A percentile compares a stretch with the other conserved stretches of the same genome.
Conservation (phyloP, 2,113 vertebrate genomes). For the Procapra przewalskii region DNA sequence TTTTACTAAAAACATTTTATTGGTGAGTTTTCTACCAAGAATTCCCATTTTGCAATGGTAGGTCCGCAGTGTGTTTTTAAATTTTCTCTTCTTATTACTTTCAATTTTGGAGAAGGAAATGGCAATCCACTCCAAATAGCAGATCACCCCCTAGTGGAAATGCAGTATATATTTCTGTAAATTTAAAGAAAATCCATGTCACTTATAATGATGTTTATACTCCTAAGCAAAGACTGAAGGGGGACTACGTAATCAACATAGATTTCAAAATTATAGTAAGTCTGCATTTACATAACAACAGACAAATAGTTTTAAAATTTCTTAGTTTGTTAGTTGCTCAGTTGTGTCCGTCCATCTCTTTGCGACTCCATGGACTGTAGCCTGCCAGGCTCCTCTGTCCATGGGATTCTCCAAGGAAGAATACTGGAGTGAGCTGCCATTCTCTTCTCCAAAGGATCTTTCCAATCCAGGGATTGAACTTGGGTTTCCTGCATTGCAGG, state of each 20-base stretch:
- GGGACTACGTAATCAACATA: not conserved
- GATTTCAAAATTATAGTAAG: not conserved
- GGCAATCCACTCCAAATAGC: not conserved
- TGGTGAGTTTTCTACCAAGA: not conserved
- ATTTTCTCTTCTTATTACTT: slow-evolving; percentile 12
- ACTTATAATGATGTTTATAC: not conserved
- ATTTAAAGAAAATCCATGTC: not conserved
- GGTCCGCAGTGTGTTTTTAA: not conserved
- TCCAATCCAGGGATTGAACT: not conserved
- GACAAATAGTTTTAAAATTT: not conserved
- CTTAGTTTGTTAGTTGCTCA: not conserved
- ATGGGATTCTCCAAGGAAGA: not conserved
- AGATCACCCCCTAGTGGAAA: slow-evolving; percentile 70
- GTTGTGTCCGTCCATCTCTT: not conserved
- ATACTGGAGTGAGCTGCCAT: not conserved
- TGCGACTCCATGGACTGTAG: not conserved
- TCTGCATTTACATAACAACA: not conserved
- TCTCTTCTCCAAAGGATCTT: not conserved
- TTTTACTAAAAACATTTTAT: slow-evolving; percentile 29
- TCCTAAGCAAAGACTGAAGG: not conserved
- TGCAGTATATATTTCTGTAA: not conserved
- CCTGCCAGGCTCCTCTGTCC: not conserved
- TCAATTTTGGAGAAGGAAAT: not conserved
- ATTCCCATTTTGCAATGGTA: not conserved
- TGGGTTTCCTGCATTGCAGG: not conserved